Base-by-base conservation (phyloP, 1,140 invertebrate species). In the Aphelinus atriplicis region DNA sequence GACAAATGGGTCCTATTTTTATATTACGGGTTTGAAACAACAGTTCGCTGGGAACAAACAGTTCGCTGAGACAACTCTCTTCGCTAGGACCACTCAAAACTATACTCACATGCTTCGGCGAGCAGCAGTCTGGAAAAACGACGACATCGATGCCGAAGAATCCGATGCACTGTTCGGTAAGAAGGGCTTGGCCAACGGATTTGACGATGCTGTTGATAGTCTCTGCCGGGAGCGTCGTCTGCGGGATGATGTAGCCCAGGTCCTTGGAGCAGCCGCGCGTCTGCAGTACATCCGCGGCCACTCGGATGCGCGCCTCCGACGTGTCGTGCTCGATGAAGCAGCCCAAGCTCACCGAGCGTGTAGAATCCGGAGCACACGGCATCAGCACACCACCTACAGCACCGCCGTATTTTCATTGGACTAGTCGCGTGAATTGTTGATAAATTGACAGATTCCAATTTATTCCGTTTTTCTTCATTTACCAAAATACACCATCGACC, bases 251-350 rank as follows among this genome's bases (percentile, higher is more conserved):
- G 57, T 78, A 81, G 9, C 76, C 76, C 3, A 77, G 9, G 61
- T 81, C 77, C 53, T 7, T 71, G 45, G 26, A 71, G 7, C 74
- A 50, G 66, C 55, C 72, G 65, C n/a, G 73, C 70, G 61, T 78
- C 68, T 9, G 76, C 48, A 81, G 61, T 3, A 81, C 77, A 64
- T 81, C 80, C 0, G 78, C 79, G 1, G 76, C 55, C 7, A 58
- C 62, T 2, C 66, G 55, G 5, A 81, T 47, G 9, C 66, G 6
- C 0, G 77, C 64, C 42, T 65, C 10, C 4, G 79, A 79, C 46
- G 71, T 78, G 68, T 80, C 80, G 67, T 81, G 76, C 64, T 81
- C 80, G 50, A 79, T 73, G 42, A 81, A 80, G 26, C 78, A 57
- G 7, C 79, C 80, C 26, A 81, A 42, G 60, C 79, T 80, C 2